Evolutionary conservation across 1,140 invertebrate species (phyloP).

Genomic region (Probaryconus sp.): DNA sequence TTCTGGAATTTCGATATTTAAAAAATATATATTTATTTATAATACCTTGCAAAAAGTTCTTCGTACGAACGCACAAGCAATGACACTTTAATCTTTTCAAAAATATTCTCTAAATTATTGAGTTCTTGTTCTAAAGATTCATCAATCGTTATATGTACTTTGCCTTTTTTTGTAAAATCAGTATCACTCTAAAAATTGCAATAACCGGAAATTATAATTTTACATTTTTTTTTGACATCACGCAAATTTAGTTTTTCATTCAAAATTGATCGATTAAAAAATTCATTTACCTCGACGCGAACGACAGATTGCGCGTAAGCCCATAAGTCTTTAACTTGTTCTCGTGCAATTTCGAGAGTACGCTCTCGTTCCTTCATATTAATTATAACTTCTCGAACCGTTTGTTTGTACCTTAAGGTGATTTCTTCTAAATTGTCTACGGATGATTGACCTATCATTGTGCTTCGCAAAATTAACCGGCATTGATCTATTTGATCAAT

Average conservation of each 20-base stretch:
- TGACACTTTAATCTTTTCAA: conserved; percentile 72
- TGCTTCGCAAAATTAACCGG: conserved; percentile 80
- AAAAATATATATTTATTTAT: too few species aligned
- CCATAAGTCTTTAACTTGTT: conserved; percentile 79
- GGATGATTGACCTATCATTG: conserved; percentile 81
- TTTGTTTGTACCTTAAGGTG: conserved; percentile 79
- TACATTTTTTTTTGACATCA: not conserved
- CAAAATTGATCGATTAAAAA: conserved; percentile 9
- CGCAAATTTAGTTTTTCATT: conserved; percentile 1
- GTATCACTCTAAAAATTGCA: conserved; percentile 72
- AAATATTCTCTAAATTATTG: conserved; percentile 76
- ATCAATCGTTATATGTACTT: conserved; percentile 64
- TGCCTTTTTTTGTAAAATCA: conserved; percentile 71
- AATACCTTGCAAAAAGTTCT: conserved; percentile 77
- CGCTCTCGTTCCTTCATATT: conserved; percentile 81
- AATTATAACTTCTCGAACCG: conserved; percentile 79
- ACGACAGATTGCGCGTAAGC: conserved; percentile 80
- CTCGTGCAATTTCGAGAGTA: conserved; percentile 77
- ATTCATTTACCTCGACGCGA: conserved; percentile 78
- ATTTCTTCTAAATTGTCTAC: conserved; percentile 81
- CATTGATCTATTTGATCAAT: conserved; percentile 80
- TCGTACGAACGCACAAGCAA: conserved; percentile 74
- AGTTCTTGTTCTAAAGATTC: conserved; percentile 75
- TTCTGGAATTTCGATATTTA: too few species aligned
- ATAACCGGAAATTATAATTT: not conserved